A percentile compares a stretch with the other conserved stretches of the same genome.
These are phyloP conservation scores for cat (Felis catus) DNA, from an alignment of 2,113 vertebrate genomes.

Conservation along the genomic window F.catus_Fca126_mat1.0 CM031418.1:56599001-56599500, in stretches of 20 bases:
- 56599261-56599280: neutral
- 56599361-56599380: neutral
- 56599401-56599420: neutral
- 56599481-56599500: neutral
- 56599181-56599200: neutral
- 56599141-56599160: neutral
- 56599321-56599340: neutral
- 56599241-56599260: slow-evolving; percentile 19
- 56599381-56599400: neutral
- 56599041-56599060: neutral
- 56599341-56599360: neutral
- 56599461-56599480: neutral
- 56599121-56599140: slow-evolving; percentile 6
- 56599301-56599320: neutral
- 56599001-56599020: slow-evolving; percentile 68
- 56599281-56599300: neutral
- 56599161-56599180: slow-evolving; percentile 31
- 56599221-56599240: neutral
- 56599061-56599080: neutral
- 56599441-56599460: neutral
- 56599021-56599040: slow-evolving; percentile 11
- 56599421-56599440: neutral
- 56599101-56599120: too few relatives aligned
- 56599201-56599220: neutral
- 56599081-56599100: slow-evolving; percentile 27